Base-by-base conservation (phyloP, 2,797 vertebrate species). In the Tragopan temminckii region DNA sequence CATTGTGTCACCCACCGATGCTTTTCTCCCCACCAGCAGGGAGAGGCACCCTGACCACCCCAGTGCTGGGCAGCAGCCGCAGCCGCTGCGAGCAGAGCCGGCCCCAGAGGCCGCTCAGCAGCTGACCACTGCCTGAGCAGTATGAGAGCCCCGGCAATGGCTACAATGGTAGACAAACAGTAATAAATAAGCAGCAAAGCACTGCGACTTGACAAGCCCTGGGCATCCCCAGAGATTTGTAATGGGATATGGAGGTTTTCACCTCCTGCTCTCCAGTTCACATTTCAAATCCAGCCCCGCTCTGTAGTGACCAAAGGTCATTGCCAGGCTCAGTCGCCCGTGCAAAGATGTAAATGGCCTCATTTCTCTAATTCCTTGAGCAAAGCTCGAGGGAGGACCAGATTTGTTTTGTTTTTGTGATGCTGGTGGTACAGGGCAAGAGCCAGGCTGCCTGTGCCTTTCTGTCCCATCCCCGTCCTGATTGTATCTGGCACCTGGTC, bases 261-360 rank as follows among this genome's bases (percentile, higher is more conserved):
- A 96, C 96, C 97, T 96, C 92, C 89, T 79, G 89, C 89, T 96
- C 93, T 93, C 89, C 84, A 86, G 89, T 96, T 96, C 93, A 85
- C 95, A 93, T 97, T 96, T 95, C 95, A 97, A 96, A 96, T 97
- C 95, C 93, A 97, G 88, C 89, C 89, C 87, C 4, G 89, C 78
- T 93, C 94, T 36, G 1, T 68, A 93, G 93, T 80, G 95, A 94
- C 89, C 96, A 96, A 94, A 96, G 95, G 95, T 96, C 94, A 95
- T 93, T 96, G 67, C 92, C 77, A 89, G 87, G 91, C 92, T 92
- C 90, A 67, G 91, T 74, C 48, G 77, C 71, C 93, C 77, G 11
- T 88, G 80, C 36, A 33, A 94, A 96, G 93, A 83, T 46, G 50
- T 90, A 95, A 87, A 92, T 91, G 95, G 96, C 84, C 88, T 95